These are phyloP conservation scores for Teleiodes luculella DNA, from an alignment of 2,888 invertebrate genomes.

Conservation along the genomic window DNA sequence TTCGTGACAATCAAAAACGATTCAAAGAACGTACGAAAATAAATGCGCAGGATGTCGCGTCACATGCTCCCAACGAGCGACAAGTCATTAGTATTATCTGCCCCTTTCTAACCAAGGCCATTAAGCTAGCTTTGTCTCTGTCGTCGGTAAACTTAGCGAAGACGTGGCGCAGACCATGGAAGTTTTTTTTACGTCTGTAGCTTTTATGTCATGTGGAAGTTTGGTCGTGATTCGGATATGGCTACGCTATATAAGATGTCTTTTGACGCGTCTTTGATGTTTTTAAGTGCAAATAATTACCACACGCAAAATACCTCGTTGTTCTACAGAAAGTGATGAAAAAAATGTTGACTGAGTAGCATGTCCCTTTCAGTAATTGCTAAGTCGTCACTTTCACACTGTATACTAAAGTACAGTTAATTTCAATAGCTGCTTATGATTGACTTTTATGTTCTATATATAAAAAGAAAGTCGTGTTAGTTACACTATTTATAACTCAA, in stretches of 20 bases:
- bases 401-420: too few relatives aligned
- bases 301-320: too few relatives aligned
- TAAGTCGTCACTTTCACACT: too few relatives aligned
- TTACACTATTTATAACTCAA: too few relatives aligned
- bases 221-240: not conserved
- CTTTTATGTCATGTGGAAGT: not conserved
- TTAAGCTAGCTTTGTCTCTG: not conserved
- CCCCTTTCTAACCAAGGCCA: conserved; percentile 15
- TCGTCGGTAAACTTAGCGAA: conserved; percentile 4
- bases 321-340: too few relatives aligned
- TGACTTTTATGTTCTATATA: too few relatives aligned
- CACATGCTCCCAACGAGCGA: conserved; percentile 36
- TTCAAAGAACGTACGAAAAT: conserved; percentile 53
- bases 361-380: too few relatives aligned
- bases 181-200: conserved; percentile 16
- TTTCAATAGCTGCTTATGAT: too few relatives aligned
- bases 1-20: conserved; percentile 34
- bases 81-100: conserved; percentile 29
- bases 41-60: conserved; percentile 39
- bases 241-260: not conserved
- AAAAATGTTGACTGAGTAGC: too few relatives aligned
- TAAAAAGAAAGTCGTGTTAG: too few relatives aligned
- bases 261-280: too few relatives aligned
- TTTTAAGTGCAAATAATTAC: too few relatives aligned
- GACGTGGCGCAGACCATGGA: conserved; percentile 11